Percentiles rank a stretch among this genome's conserved stretches.
phyloP scores from a whole-genome alignment of 2,888 invertebrate species.

The Nomada lathburiana region DNA sequence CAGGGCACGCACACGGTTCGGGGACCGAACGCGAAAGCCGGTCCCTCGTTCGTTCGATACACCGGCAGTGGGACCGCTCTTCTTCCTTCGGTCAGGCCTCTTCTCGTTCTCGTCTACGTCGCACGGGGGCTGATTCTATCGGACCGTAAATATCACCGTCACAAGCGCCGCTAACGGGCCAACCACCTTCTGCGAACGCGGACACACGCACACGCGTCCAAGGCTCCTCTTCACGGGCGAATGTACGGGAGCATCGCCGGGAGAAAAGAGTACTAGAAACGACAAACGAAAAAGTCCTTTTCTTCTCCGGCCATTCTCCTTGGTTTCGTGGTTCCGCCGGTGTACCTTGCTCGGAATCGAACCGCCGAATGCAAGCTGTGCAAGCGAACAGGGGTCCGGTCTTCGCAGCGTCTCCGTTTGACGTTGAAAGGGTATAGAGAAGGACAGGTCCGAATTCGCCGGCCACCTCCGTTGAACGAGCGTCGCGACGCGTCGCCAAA shows the following conservation, averaged over 20 bases:
- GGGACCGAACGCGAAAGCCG: slow-evolving; percentile 70
- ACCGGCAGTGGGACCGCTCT: slow-evolving; percentile 45
- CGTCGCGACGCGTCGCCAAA: slow-evolving; percentile 22
- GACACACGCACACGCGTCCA: slow-evolving; percentile 17
- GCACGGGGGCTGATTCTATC: slow-evolving; percentile 82
- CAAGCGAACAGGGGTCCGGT: not conserved
- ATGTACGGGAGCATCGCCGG: slow-evolving; percentile 50
- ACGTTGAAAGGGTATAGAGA: slow-evolving; percentile 44
- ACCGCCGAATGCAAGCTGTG: not conserved
- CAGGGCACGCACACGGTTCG: slow-evolving; percentile 76
- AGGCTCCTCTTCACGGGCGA: slow-evolving; percentile 25
- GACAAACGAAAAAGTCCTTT: slow-evolving; percentile 49
- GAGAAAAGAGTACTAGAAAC: slow-evolving; percentile 51
- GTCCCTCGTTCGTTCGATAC: slow-evolving; percentile 64
- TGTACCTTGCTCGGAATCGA: slow-evolving; percentile 8
- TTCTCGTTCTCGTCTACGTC: slow-evolving; percentile 71
- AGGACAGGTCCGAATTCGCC: slow-evolving; percentile 43
- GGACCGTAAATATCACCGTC: slow-evolving; percentile 83
- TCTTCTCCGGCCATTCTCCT: slow-evolving; percentile 22
- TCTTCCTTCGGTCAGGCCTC: slow-evolving; percentile 55
- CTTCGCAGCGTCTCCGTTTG: slow-evolving; percentile 33
- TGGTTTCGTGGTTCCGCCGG: not conserved
- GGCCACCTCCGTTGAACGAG: slow-evolving; percentile 39
- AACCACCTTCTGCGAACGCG: slow-evolving; percentile 35
- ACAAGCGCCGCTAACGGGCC: slow-evolving; percentile 68